Evolutionary conservation across 2,888 invertebrate species (phyloP).

Genomic region (Ochropleura leucogaster): DNA sequence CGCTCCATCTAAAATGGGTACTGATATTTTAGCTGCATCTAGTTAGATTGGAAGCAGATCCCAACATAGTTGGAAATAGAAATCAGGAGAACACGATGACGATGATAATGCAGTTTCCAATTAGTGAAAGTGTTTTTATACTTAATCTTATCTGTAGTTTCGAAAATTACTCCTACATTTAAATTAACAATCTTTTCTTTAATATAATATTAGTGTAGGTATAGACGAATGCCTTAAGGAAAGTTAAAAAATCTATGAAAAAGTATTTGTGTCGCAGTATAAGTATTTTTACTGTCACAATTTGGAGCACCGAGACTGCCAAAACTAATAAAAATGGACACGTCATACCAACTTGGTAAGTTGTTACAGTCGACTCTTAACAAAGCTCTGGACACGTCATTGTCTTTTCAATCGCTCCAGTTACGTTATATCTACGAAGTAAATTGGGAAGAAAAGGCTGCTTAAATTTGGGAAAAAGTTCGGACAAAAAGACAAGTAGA

Average conservation of each 20-base stretch:
- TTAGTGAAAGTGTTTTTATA: not conserved
- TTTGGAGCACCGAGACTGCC: slow-evolving; percentile 12
- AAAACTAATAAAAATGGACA: slow-evolving; percentile 18
- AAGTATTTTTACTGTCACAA: not conserved
- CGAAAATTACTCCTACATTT: not conserved
- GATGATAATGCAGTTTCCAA: not conserved
- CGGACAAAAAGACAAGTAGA: too few species aligned
- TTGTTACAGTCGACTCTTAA: not conserved
- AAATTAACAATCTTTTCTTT: not conserved
- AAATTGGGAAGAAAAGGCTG: not conserved
- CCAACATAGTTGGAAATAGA: too few species aligned
- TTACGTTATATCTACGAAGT: not conserved
- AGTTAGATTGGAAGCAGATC: too few species aligned
- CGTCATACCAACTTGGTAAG: not conserved
- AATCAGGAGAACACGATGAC: too few species aligned
- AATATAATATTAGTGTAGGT: not conserved
- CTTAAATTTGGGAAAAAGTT: not conserved
- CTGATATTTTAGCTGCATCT: too few species aligned
- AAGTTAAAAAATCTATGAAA: not conserved
- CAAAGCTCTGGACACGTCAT: not conserved
- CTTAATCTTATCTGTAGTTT: not conserved
- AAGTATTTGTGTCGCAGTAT: slow-evolving; percentile 4
- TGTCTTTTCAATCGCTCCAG: not conserved
- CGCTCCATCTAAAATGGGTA: too few species aligned
- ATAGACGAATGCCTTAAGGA: not conserved